Conservation (phyloP, 2,113 vertebrate genomes). For the Egretta garzetta region DNA sequence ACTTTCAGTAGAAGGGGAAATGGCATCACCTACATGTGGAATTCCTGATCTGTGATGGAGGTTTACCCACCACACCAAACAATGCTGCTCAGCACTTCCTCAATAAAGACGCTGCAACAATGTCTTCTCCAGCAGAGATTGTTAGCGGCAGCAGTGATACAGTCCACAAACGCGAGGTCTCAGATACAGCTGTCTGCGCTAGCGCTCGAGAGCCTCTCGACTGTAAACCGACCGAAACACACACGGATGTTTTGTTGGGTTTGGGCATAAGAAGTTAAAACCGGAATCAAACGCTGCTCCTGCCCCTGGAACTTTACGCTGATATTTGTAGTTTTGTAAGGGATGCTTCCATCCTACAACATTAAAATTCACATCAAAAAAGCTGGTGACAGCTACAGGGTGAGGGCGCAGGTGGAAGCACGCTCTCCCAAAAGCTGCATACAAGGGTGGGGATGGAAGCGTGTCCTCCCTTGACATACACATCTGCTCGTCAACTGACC, state of each 20-base stretch:
- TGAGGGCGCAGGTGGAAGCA: not conserved
- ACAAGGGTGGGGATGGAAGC: not conserved
- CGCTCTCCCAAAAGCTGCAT: rapidly evolving
- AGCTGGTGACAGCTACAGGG: not conserved
- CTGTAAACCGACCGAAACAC: not conserved
- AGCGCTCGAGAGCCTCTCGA: not conserved
- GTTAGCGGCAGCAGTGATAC: not conserved
- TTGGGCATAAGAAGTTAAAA: not conserved
- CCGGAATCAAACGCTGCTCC: not conserved
- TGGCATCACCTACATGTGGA: not conserved
- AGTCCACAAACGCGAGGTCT: not conserved
- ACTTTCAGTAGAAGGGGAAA: not conserved
- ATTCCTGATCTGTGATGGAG: not conserved
- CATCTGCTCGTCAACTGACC: not conserved
- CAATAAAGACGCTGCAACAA: not conserved
- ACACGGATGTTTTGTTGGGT: not conserved
- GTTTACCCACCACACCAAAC: not conserved
- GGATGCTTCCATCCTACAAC: not conserved
- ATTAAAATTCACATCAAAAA: not conserved
- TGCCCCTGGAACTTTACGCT: not conserved
- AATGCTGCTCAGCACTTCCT: not conserved
- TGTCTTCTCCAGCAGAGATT: not conserved
- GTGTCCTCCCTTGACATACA: rapidly evolving
- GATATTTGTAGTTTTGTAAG: not conserved
- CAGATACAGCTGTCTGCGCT: not conserved